A percentile compares a stretch with the other conserved stretches of the same genome.
phyloP scores from a whole-genome alignment of 2,888 invertebrate species.

The Rhabditoides inermis region DNA sequence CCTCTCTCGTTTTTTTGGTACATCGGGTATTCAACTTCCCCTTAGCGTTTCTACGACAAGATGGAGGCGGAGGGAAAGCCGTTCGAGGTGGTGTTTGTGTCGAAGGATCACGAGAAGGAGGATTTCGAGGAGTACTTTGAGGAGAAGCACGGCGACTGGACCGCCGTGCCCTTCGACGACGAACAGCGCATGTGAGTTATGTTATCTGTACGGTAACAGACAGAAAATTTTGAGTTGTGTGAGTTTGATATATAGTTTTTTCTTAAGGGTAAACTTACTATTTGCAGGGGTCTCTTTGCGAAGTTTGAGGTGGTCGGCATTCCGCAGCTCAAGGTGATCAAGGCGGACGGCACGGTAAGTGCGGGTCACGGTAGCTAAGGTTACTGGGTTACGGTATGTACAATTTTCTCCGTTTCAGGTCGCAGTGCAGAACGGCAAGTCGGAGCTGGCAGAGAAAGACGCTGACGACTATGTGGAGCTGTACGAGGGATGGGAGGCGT shows the following conservation, averaged over 20 bases:
- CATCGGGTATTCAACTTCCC: no score
- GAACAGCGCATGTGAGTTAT: conserved; percentile 38
- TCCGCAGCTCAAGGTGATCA: conserved; percentile 55
- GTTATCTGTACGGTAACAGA: no score
- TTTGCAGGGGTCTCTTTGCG: conserved; percentile 22
- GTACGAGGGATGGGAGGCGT: conserved; percentile 30
- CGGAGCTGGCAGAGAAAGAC: conserved; percentile 20
- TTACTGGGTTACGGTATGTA: no score
- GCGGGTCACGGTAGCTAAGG: conserved; percentile 54
- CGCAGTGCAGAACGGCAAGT: no score
- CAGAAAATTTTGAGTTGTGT: no score
- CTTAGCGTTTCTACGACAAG: conserved; percentile 42
- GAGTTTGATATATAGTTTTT: no score
- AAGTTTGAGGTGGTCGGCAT: conserved; percentile 50
- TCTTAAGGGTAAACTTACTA: no score
- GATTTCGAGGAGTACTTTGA: conserved; percentile 47
- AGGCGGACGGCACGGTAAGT: conserved; percentile 54
- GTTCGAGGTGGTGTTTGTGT: conserved; percentile 47
- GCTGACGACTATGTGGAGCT: conserved; percentile 15
- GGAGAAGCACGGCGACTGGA: conserved; percentile 47
- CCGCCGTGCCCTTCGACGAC: conserved; percentile 39
- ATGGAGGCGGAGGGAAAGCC: conserved; percentile 38
- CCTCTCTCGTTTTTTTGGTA: no score
- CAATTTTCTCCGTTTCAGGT: no score
- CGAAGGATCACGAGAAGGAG: conserved; percentile 40